Evolutionary conservation across 2,797 vertebrate genomes (phyloP), one percentile per base, ranked within the genome.

Genomic region (Geotria australis): DNA sequence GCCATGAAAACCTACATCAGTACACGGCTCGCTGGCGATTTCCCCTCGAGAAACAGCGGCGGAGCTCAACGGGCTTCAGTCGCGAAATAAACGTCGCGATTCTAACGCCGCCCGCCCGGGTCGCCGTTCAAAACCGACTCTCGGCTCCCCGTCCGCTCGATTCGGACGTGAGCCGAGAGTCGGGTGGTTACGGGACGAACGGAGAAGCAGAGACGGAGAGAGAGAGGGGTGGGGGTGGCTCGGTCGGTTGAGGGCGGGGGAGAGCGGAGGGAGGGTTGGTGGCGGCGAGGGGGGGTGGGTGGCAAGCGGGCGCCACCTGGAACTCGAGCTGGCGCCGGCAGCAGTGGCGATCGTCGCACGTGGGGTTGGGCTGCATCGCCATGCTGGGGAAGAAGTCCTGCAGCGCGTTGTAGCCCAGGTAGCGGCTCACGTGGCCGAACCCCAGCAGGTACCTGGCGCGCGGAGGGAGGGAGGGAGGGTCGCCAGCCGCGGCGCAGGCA

Each of bases 321-420:
- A 75, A 79, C 57, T 77, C 78, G 56, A 79, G 77, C 64, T 98
- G 91, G 60, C 81, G 83, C 63, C 65, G 75, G 68, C 77, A 76
- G 67, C 91, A 98, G 60, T 83, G 69, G 59, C 62, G 66, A 64
- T 98, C 81, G 49, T 73, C 77, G 58, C 88, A 98, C 8, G 85
- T 80, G 57, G 81, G 79, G 66, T 98, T 98, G 59, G 91, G 76
- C 67, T 85, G 96, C 86, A 96, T 85, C 11, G 74, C 62, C 91
- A 98, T 88, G 47, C 73, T 75, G 57, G 91, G 89, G 57, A 96
- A 98, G 68, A 88, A 98, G 70, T 96, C 91, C 64, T 91, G 78
- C 86, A 98, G 83, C 1, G 91, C 91, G 6, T 96, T 95, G 69
- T 98, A 98, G 60, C 89, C 91, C 12, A 98, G 77, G 64, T 96